Evolutionary conservation across 2,888 invertebrate genomes (phyloP).

Genomic region (Sinohyriopsis cumingii): DNA sequence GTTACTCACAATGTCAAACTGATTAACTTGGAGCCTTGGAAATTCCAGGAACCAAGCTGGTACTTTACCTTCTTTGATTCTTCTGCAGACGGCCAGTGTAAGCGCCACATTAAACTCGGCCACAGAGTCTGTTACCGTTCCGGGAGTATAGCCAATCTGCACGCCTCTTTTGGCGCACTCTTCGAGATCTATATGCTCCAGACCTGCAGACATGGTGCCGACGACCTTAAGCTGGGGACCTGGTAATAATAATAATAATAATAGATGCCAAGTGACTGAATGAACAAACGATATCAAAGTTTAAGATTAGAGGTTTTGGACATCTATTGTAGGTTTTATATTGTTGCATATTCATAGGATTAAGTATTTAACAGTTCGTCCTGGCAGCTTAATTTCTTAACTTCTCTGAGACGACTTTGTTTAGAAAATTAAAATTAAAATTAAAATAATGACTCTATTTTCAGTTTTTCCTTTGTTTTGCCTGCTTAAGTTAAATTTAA

Average conservation of each 20-base stretch:
- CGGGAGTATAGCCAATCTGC: constrained; percentile 89
- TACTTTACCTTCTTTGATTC: constrained; percentile 82
- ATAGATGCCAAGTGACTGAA: background rate
- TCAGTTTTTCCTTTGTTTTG: no score
- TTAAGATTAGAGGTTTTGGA: background rate
- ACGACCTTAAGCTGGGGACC: constrained; percentile 86
- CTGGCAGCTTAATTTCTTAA: no score
- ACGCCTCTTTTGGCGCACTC: constrained; percentile 83
- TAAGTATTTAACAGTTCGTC: background rate
- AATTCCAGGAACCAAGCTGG: background rate
- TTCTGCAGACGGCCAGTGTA: constrained; percentile 85
- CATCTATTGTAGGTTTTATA: background rate
- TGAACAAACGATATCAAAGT: background rate
- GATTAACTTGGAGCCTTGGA: no score
- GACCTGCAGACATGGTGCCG: constrained; percentile 91
- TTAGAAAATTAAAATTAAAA: no score
- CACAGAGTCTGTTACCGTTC: constrained; percentile 83
- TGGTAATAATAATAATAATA: constrained; percentile 11
- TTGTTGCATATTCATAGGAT: background rate
- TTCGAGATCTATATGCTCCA: constrained; percentile 86
- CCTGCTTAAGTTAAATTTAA: no score
- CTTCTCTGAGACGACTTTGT: no score
- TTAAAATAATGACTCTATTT: no score
- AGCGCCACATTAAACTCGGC: constrained; percentile 91
- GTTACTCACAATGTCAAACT: no score